phyloP scores from a whole-genome alignment of 2,888 invertebrate genomes.

The Drosophila nr. perissopoda region DNA sequence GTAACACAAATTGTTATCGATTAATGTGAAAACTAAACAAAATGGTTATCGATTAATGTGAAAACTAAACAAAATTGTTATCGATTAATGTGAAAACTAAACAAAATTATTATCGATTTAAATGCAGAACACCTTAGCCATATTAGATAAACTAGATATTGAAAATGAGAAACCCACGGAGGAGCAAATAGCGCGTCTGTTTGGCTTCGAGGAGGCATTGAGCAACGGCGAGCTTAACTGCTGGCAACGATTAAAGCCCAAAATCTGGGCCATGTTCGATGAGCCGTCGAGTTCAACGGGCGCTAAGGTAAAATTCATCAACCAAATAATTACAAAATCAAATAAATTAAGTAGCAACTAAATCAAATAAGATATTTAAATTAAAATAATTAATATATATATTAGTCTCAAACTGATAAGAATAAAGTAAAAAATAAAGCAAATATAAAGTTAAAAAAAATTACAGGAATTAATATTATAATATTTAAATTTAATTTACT shows the following conservation, averaged over 20 bases:
- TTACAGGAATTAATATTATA: background rate
- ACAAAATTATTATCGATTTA: background rate
- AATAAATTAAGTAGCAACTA: no score
- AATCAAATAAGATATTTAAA: background rate
- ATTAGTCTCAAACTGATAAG: background rate
- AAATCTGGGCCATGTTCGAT: conserved; percentile 97
- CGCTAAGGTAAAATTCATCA: conserved; percentile 90
- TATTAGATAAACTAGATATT: conserved; percentile 97
- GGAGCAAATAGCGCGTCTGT: conserved; percentile 96
- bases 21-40: background rate
- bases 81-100: no score
- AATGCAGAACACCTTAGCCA: conserved; percentile 94
- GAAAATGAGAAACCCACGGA: conserved; percentile 96
- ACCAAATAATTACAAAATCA: background rate
- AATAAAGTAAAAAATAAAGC: background rate
- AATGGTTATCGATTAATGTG: no score
- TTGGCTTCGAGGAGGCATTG: conserved; percentile 95
- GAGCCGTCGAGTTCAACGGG: conserved; percentile 97
- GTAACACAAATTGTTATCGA: conserved; percentile 2
- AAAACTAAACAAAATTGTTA: no score
- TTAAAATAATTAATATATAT: background rate
- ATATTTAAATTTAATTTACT: background rate
- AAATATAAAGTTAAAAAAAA: background rate
- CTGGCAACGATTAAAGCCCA: conserved; percentile 96
- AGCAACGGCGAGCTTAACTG: conserved; percentile 90